Base-by-base conservation (phyloP, 2,888 invertebrate species). In the Didymodactylos carnosus region DNA sequence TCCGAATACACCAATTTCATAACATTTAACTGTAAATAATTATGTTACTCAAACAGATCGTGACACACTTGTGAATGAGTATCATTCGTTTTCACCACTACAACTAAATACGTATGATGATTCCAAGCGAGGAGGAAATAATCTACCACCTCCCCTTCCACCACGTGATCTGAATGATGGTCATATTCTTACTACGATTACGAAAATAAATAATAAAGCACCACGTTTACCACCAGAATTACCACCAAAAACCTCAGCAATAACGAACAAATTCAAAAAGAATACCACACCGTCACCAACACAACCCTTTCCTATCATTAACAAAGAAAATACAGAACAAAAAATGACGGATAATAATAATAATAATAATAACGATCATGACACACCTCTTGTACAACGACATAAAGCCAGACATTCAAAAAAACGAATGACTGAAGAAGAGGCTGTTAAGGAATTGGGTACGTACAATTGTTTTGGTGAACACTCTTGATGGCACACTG, bases 401-500 rank as follows among this genome's bases (percentile, higher is more conserved):
- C 27, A 35, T n/a, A 62, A 62, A 35, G 29, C 62, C 8, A 62
- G 35, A 35, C 8, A 5, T 62, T n/a, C 19, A 19, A 35, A 11
- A 35, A 71, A 39, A 71, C 49, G 51, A 35, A 71, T 74, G 25
- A 71, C 71, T 27, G 74, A 74, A 72, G 39, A 35, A 53, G 74
- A 74, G 25, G 74, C 74, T n/a, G 41, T 71, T 14, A 70, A 71
- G 49, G 71, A 71, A 39, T 35, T 74, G 16, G 71, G 71, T 70
- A 70, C 14, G n/a, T 14, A 25, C n/a, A n/a, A n/a, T n/a, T n/a
- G n/a, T n/a, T n/a, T n/a, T n/a, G n/a, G n/a, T n/a, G n/a, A n/a
- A n/a, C n/a, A n/a, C n/a, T n/a, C n/a, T n/a, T n/a, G n/a, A 13
- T 46, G 19, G 16, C n/a, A 16, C n/a, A 19, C 6, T 46, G 8